Percentiles rank a stretch among this genome's conserved stretches.
Conservation (phyloP, 2,888 invertebrate genomes). For the Trisateles emortualis region DNA sequence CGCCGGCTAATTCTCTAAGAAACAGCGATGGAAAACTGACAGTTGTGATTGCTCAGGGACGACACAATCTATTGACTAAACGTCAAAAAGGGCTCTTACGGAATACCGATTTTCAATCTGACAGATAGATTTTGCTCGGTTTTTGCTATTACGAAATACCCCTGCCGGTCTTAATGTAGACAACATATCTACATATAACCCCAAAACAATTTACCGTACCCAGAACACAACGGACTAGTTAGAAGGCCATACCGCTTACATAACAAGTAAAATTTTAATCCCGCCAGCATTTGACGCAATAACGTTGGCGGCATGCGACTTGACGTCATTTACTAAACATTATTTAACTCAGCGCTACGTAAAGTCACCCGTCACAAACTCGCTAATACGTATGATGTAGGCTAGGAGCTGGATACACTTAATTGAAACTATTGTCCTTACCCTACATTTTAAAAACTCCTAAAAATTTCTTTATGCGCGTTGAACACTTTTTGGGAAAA, state of each 20-base stretch:
- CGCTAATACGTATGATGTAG: slow-evolving; percentile 24
- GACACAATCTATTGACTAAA: too few species aligned
- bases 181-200: neutral
- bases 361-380: slow-evolving; percentile 39
- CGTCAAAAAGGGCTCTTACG: too few species aligned
- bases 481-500: too few species aligned
- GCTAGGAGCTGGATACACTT: slow-evolving; percentile 13
- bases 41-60: too few species aligned
- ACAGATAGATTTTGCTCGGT: too few species aligned
- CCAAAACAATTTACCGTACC: slow-evolving; percentile 1
- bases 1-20: too few species aligned
- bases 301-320: slow-evolving; percentile 38
- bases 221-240: slow-evolving; percentile 1
- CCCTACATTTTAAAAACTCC: neutral
- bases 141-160: too few species aligned
- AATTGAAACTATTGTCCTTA: neutral
- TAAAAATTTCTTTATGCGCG: too few species aligned
- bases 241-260: neutral
- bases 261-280: slow-evolving; percentile 42
- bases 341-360: slow-evolving; percentile 49
- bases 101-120: too few species aligned
- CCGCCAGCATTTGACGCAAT: slow-evolving; percentile 35
- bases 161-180: neutral
- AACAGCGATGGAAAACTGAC: too few species aligned
- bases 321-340: slow-evolving; percentile 57